Conservation (phyloP, 2,113 vertebrate genomes). For the Odobenus rosmarus region DNA sequence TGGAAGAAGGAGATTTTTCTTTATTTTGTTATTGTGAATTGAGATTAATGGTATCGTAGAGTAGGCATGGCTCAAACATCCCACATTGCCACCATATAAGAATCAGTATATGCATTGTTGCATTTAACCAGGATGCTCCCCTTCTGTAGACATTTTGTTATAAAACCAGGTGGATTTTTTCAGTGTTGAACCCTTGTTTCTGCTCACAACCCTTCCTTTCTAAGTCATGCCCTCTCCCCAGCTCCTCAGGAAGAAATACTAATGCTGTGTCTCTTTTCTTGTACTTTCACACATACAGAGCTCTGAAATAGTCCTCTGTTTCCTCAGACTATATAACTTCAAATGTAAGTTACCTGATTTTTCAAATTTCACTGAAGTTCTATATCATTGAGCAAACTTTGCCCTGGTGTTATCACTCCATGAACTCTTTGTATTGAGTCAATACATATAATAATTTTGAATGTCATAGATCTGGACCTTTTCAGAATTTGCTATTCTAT, state of each 20-base stretch:
- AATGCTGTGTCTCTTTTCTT: background rate
- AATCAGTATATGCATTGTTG: background rate
- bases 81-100: background rate
- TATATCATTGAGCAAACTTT: background rate
- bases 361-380: background rate
- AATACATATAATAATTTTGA: background rate
- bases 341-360: background rate
- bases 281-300: background rate
- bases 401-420: background rate
- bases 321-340: background rate
- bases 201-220: background rate
- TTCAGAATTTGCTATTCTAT: background rate
- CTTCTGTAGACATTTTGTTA: background rate
- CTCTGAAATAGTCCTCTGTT: background rate
- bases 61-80: background rate
- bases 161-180: background rate
- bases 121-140: background rate
- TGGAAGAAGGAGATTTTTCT: background rate
- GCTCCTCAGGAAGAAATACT: background rate
- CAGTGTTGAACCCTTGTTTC: background rate
- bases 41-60: background rate
- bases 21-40: background rate
- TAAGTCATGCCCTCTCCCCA: background rate
- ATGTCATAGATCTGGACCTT: background rate
- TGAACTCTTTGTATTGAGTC: background rate